phyloP scores from a whole-genome alignment of 1,140 invertebrate species.

The Panagrolaimus sp. region DNA sequence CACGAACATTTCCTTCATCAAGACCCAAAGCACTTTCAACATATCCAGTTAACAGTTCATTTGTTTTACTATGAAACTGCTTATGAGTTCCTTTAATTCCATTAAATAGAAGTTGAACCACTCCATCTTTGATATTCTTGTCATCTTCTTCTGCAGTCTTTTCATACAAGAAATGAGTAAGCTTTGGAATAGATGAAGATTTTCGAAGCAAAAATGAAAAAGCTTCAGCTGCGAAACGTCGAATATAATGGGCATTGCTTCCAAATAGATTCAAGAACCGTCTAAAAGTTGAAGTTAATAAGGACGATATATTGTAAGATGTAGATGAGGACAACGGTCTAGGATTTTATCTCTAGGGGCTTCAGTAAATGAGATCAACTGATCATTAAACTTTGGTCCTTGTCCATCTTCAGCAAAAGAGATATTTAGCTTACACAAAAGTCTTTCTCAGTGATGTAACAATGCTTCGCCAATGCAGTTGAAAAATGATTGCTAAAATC shows the following conservation, averaged over 20 bases:
- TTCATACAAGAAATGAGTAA: slow-evolving; percentile 22
- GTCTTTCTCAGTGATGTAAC: slow-evolving; percentile 24
- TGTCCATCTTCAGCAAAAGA: not conserved
- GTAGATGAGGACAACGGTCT: too few relatives aligned
- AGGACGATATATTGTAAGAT: too few relatives aligned
- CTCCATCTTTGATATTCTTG: slow-evolving; percentile 24
- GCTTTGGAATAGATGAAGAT: slow-evolving; percentile 19
- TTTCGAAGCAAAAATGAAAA: slow-evolving; percentile 26
- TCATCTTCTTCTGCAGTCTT: slow-evolving; percentile 14
- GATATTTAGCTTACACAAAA: slow-evolving; percentile 29
- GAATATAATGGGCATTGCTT: slow-evolving; percentile 22
- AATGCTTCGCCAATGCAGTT: slow-evolving; percentile 27
- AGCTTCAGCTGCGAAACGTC: slow-evolving; percentile 27
- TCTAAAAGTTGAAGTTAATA: slow-evolving; percentile 22
- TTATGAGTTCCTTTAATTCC: slow-evolving; percentile 25
- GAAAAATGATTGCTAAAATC: slow-evolving; percentile 23
- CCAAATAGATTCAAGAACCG: slow-evolving; percentile 23
- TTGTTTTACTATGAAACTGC: slow-evolving; percentile 25
- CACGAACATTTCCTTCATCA: slow-evolving; percentile 15
- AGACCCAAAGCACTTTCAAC: slow-evolving; percentile 10
- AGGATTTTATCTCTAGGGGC: too few relatives aligned
- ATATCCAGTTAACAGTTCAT: slow-evolving; percentile 19
- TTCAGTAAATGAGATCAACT: too few relatives aligned
- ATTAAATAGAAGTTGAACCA: slow-evolving; percentile 25
- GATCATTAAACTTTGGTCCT: too few relatives aligned